Base-by-base conservation (phyloP, 2,113 vertebrate genomes). In the Galbula dea region DNA sequence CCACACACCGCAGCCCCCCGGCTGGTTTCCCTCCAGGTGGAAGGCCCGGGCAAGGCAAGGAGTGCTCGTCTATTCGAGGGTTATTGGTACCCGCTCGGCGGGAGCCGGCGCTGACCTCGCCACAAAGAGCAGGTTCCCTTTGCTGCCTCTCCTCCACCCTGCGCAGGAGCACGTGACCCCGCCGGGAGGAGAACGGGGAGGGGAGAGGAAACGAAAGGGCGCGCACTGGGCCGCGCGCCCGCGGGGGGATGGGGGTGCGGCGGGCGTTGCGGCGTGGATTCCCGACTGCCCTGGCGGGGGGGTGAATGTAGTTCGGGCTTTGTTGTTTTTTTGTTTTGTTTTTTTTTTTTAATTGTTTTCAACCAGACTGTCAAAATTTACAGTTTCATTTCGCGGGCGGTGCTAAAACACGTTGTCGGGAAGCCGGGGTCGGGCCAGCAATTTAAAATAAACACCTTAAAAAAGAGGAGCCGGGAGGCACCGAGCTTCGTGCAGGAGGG, bases 41-140 rank as follows among this genome's bases (percentile, higher is more conserved):
- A 15, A 10, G 30, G 12, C 22, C 3, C 12, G 7, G 17, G 23
- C 12, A 7, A 10, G 21, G 21, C 23, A 80, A 13, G 1, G 3
- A 46, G 58, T 85, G 93, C 97, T 23, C 97, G 0, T 96, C 98
- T 98, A 96, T 97, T 98, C 97, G 66, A 86, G 71, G 88, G 29
- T 88, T 62, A 93, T 88, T 91, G 98, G 98, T 98, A 98, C 49
- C 91, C 81, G 97, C 41, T 43, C 95, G 95, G 87, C 87, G 96
- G 97, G 97, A 97, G 98, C 97, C 85, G 89, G 94, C 96, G 84
- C 94, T 98, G 98, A 98, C 98, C 98, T 98, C 98, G 95, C 97
- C 98, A 98, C 98, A 98, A 97, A 98, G 98, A 98, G 98, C 98
- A 98, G 98, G 97, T 98, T 98, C 90, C 96, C 98, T 96, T 97